Evolutionary conservation across 2,888 invertebrate species (phyloP).

Genomic region (Aleiodes alternator): DNA sequence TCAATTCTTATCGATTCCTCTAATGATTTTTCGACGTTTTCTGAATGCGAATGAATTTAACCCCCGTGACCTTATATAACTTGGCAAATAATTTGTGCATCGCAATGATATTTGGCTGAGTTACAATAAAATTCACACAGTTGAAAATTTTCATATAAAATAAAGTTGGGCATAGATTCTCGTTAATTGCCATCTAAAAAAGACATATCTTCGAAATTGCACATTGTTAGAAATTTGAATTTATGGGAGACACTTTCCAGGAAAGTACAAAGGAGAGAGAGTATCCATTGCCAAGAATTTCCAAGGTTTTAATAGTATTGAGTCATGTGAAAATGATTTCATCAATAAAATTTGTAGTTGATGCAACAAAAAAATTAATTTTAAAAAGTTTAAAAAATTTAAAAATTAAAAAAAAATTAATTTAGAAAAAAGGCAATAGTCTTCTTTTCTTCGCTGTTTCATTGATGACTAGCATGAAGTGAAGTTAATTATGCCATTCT

Average conservation of each 20-base stretch:
- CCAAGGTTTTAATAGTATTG: background rate
- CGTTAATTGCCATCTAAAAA: conserved; percentile 15
- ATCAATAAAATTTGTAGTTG: too few relatives aligned
- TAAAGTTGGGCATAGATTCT: background rate
- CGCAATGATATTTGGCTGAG: conserved; percentile 31
- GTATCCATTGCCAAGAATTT: conserved; percentile 4
- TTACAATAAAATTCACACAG: background rate
- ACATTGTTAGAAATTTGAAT: conserved; percentile 24
- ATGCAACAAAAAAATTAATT: too few relatives aligned
- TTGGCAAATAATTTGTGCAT: conserved; percentile 33
- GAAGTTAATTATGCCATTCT: too few relatives aligned
- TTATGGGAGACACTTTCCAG: conserved; percentile 3
- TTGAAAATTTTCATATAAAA: conserved; percentile 2
- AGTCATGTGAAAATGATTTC: too few relatives aligned
- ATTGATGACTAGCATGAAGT: too few relatives aligned
- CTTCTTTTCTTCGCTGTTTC: too few relatives aligned
- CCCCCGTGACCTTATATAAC: conserved; percentile 33
- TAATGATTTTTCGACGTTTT: background rate
- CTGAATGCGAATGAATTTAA: conserved; percentile 14
- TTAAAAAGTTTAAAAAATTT: too few relatives aligned
- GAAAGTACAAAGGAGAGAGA: background rate
- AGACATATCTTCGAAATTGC: conserved; percentile 10
- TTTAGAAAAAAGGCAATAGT: too few relatives aligned
- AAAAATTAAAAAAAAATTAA: too few relatives aligned
- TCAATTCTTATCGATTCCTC: background rate